phyloP scores from a whole-genome alignment of 2,113 vertebrate genomes.

The Callocephalon fimbriatum region DNA sequence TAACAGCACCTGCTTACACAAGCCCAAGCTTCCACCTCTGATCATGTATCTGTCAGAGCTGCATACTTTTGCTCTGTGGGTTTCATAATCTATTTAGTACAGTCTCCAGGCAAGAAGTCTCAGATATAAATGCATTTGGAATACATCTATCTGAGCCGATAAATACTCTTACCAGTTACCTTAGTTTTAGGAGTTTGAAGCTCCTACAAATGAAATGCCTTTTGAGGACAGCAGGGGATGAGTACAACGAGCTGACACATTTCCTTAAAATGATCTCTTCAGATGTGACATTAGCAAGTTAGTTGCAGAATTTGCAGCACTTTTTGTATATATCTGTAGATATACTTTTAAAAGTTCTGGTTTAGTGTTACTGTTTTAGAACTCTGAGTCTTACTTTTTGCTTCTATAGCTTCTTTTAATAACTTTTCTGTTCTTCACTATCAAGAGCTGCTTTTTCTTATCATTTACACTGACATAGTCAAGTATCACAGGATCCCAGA shows the following conservation, averaged over 20 bases:
- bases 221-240: background rate
- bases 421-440: background rate
- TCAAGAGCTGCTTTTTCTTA: background rate
- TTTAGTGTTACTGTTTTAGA: background rate
- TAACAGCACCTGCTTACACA: background rate
- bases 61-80: background rate
- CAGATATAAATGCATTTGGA: background rate
- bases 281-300: background rate
- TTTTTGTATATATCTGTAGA: background rate
- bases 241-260: background rate
- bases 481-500: background rate
- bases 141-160: background rate
- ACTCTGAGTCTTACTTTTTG: background rate
- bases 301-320: background rate
- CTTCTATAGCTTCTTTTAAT: background rate
- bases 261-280: background rate
- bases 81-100: background rate
- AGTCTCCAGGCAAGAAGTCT: background rate
- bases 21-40: background rate
- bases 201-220: background rate
- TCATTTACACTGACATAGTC: background rate
- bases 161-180: background rate
- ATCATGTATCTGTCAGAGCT: background rate
- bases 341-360: background rate
- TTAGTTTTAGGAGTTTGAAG: background rate